Evolutionary conservation across 2,797 vertebrate species (phyloP).

Genomic region (Manis crassicaudata): DNA sequence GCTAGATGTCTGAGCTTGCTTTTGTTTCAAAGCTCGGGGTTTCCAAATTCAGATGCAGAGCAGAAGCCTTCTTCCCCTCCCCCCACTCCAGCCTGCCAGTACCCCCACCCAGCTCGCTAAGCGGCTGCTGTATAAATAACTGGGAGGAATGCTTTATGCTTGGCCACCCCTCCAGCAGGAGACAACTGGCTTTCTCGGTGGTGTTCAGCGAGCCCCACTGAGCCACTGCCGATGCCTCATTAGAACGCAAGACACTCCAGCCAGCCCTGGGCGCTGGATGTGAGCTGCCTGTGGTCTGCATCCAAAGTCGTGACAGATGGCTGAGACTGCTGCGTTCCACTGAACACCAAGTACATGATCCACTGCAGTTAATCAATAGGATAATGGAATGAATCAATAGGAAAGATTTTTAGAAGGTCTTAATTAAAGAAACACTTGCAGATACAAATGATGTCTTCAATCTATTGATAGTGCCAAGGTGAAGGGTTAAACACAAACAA

Average conservation of each 20-base stretch:
- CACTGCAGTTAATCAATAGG: conserved; percentile 92
- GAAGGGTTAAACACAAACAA: conserved; percentile 89
- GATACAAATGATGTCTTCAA: conserved; percentile 96
- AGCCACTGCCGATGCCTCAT: conserved; percentile 82
- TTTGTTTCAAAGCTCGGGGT: conserved; percentile 54
- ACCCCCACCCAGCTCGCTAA: not conserved
- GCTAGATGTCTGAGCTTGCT: conserved; percentile 48
- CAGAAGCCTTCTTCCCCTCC: conserved; percentile 23
- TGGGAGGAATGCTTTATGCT: conserved; percentile 80
- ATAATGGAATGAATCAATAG: conserved; percentile 94
- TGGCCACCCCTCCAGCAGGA: conserved; percentile 81
- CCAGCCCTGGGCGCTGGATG: conserved; percentile 82
- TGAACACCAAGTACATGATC: conserved; percentile 90
- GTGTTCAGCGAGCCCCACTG: conserved; percentile 78
- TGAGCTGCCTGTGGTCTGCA: conserved; percentile 83
- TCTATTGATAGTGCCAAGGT: conserved; percentile 92
- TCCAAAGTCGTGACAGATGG: conserved; percentile 85
- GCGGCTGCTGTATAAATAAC: conserved; percentile 76
- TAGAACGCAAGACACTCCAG: conserved; percentile 84
- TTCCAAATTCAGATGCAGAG: conserved; percentile 70
- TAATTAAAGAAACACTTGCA: conserved; percentile 98
- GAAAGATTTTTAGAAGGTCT: conserved; percentile 96
- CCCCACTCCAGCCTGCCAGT: not conserved
- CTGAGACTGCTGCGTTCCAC: conserved; percentile 85
- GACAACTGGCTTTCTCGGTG: conserved; percentile 78